Conservation (phyloP, 2,797 vertebrate species). For the Paguma larvata region DNA sequence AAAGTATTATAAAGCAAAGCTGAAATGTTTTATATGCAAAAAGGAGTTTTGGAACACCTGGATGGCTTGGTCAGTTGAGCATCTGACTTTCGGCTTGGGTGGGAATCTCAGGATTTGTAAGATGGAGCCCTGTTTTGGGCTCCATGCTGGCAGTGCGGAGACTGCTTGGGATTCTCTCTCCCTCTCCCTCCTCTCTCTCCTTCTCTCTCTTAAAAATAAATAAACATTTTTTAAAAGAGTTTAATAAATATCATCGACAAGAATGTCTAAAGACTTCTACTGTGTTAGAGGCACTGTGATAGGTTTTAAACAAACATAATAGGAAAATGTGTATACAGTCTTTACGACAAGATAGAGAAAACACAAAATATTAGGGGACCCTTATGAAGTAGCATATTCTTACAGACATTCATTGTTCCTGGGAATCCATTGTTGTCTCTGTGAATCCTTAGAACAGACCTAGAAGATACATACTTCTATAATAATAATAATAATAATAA, state of each 20-base stretch:
- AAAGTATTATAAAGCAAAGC: not conserved
- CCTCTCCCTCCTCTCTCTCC: too few relatives aligned
- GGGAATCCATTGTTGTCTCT: not conserved
- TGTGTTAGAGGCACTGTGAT: not conserved
- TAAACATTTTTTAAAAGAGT: not conserved
- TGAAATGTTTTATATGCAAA: not conserved
- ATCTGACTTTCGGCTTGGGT: too few relatives aligned
- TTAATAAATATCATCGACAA: slow-evolving; percentile 22
- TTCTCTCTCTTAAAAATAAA: too few relatives aligned
- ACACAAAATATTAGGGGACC: not conserved
- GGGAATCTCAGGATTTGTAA: too few relatives aligned
- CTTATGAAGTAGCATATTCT: not conserved
- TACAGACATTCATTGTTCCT: not conserved
- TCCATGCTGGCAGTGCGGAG: too few relatives aligned
- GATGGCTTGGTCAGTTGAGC: too few relatives aligned
- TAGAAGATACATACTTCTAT: not conserved
- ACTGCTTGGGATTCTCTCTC: too few relatives aligned
- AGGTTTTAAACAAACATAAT: not conserved
- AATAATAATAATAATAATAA: too few relatives aligned
- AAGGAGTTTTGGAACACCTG: not conserved
- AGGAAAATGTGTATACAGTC: not conserved
- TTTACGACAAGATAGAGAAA: not conserved
- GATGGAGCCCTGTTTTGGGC: too few relatives aligned
- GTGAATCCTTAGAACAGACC: not conserved
- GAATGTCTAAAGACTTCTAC: not conserved